Evolutionary conservation across 2,797 vertebrate genomes (phyloP).

Genomic region (Cuniculus paca): DNA sequence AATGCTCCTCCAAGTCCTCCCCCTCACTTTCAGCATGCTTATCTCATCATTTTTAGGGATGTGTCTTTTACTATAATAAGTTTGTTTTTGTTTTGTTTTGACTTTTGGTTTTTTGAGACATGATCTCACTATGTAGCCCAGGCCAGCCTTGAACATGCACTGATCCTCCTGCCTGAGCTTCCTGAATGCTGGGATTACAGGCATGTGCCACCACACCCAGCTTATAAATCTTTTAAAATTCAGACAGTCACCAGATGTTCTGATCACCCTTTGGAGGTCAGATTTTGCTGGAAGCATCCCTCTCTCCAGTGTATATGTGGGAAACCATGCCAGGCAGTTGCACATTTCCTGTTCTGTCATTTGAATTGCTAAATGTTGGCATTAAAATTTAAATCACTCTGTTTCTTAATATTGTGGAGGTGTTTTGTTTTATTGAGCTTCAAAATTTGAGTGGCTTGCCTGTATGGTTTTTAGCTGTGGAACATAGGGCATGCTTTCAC

Average conservation of each 20-base stretch:
- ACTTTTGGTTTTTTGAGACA: background rate
- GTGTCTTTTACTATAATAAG: background rate
- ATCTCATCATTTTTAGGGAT: background rate
- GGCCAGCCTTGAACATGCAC: background rate
- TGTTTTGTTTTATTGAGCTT: background rate
- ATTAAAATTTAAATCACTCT: constrained; percentile 21
- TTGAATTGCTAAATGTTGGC: constrained; percentile 8
- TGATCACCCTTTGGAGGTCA: background rate
- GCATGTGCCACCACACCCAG: background rate
- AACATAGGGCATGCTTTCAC: background rate
- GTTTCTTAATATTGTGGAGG: constrained; percentile 29
- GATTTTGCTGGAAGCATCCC: constrained; percentile 52
- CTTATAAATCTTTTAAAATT: background rate
- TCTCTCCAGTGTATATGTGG: background rate
- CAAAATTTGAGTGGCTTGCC: background rate
- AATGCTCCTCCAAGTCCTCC: background rate
- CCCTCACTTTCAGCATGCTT: background rate
- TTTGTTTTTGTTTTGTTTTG: background rate
- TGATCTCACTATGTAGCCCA: background rate
- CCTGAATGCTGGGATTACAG: background rate
- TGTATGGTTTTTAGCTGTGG: background rate
- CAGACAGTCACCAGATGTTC: background rate
- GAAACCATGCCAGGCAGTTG: background rate
- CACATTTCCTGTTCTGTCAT: background rate
- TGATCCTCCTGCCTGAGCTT: background rate